These are phyloP conservation scores for Tupaia chinensis DNA, from an alignment of 2,113 vertebrate species.

Conservation along the genomic window DNA sequence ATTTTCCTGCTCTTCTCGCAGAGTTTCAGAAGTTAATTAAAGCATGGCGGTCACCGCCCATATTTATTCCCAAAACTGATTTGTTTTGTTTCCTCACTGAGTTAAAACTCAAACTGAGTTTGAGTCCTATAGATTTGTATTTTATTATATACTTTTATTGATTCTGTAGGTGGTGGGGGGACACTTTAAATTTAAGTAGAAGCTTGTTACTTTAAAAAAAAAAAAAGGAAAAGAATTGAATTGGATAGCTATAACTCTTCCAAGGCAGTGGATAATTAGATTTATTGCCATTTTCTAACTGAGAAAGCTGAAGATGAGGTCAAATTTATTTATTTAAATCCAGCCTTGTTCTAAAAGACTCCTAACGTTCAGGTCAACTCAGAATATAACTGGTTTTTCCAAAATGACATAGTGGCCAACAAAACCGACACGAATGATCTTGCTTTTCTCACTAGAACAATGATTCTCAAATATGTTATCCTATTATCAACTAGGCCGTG, in stretches of 20 bases:
- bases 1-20: neutral
- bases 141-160: neutral
- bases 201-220: neutral
- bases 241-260: neutral
- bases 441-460: neutral
- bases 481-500: neutral
- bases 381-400: neutral
- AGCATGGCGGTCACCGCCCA: neutral
- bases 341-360: neutral
- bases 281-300: neutral
- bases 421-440: neutral
- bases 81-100: neutral
- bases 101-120: neutral
- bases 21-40: neutral
- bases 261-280: neutral
- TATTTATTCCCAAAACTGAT: neutral
- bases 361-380: neutral
- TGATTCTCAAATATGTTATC: neutral
- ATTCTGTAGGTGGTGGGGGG: neutral
- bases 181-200: neutral
- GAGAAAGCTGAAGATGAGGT: neutral
- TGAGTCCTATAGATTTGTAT: neutral
- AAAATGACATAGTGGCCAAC: neutral
- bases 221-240: neutral
- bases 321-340: conserved; percentile 5